Evolutionary conservation across 2,113 vertebrate species (phyloP).

Genomic region (Trogon melanurus): DNA sequence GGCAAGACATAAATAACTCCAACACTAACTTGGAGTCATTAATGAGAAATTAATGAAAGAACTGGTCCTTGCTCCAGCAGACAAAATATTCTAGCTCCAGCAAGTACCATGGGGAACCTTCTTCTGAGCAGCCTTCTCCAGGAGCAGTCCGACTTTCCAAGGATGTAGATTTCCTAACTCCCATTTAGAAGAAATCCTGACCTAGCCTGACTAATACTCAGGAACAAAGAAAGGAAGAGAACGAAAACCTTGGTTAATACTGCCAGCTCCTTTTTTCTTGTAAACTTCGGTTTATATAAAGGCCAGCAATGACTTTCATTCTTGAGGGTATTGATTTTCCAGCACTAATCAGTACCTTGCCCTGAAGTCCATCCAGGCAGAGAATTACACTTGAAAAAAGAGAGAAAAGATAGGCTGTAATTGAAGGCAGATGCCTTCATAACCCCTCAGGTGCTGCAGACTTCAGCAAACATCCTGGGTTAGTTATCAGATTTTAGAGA

Average conservation of each 20-base stretch:
- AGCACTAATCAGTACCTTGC: neutral
- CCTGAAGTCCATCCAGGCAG: neutral
- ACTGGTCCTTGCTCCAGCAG: neutral
- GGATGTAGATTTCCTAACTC: neutral
- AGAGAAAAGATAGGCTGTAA: neutral
- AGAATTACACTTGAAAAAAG: constrained; percentile 1
- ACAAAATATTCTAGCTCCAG: neutral
- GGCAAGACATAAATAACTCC: neutral
- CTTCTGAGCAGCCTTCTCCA: neutral
- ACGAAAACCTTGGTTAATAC: neutral
- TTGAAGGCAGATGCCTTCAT: neutral
- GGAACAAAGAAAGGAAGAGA: neutral
- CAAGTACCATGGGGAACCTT: neutral
- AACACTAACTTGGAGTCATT: neutral
- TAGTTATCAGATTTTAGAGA: neutral
- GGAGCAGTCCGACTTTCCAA: neutral
- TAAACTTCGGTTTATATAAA: neutral
- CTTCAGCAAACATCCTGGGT: neutral
- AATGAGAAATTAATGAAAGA: neutral
- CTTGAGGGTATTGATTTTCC: neutral
- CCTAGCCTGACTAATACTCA: neutral
- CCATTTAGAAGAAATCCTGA: neutral
- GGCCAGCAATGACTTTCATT: neutral
- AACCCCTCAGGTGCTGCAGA: neutral
- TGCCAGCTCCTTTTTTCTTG: neutral